These are phyloP conservation scores for Scalopus aquaticus DNA, from an alignment of 2,113 vertebrate genomes.

Conservation along the genomic window DNA sequence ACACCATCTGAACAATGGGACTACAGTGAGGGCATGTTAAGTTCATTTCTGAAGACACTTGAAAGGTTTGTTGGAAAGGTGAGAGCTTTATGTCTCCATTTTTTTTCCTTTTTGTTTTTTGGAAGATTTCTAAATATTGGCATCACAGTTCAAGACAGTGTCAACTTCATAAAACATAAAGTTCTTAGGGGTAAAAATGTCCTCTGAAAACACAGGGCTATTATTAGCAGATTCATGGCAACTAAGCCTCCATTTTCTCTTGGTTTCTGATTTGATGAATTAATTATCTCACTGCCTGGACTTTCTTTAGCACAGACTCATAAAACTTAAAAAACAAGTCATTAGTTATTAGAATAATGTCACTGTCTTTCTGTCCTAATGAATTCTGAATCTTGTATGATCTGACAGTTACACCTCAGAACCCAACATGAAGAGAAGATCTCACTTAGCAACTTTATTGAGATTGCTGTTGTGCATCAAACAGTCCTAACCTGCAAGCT, in stretches of 20 bases:
- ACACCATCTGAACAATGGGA: not conserved
- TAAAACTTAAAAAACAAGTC: slow-evolving; percentile 17
- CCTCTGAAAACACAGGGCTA: not conserved
- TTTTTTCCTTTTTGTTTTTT: not conserved
- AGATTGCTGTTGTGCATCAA: not conserved
- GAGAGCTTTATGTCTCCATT: not conserved
- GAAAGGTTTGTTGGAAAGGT: not conserved
- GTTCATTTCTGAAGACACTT: slow-evolving; percentile 5
- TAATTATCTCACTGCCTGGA: not conserved
- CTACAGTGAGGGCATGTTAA: not conserved
- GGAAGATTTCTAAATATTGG: not conserved
- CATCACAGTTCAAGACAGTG: slow-evolving; percentile 8
- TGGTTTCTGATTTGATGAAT: not conserved
- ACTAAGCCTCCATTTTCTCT: not conserved
- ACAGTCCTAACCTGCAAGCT: not conserved
- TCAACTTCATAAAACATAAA: slow-evolving; percentile 15
- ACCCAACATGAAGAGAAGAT: not conserved
- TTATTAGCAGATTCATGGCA: not conserved
- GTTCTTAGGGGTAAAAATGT: slow-evolving; percentile 25
- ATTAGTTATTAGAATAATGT: not conserved
- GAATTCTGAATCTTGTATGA: slow-evolving; percentile 5
- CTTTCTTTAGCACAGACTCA: not conserved
- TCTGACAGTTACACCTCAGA: not conserved
- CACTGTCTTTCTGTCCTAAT: not conserved
- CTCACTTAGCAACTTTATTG: not conserved